Evolutionary conservation across 2,888 invertebrate species (phyloP).

Genomic region (Plusia festucae): DNA sequence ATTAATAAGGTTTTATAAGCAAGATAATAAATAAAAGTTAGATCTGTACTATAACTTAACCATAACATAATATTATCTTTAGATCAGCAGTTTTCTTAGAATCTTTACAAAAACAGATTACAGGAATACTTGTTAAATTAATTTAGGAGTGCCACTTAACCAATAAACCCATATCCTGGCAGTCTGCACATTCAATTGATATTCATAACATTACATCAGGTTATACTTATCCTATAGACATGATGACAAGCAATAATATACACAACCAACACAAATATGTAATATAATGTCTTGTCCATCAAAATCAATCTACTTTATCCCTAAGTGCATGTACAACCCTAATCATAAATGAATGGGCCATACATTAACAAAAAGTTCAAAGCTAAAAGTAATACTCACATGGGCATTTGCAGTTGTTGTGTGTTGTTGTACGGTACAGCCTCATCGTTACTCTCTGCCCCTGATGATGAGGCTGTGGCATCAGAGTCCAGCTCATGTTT

Average conservation of each 20-base stretch:
- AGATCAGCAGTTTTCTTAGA: neutral
- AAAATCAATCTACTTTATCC: neutral
- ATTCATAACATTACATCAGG: neutral
- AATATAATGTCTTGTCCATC: neutral
- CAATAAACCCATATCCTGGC: slow-evolving; percentile 42
- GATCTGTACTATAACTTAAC: neutral
- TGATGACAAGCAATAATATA: neutral
- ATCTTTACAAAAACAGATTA: slow-evolving; percentile 4
- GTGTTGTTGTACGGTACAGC: slow-evolving; percentile 94
- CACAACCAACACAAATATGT: neutral
- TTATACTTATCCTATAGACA: neutral
- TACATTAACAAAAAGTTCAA: neutral
- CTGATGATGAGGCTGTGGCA: slow-evolving; percentile 97
- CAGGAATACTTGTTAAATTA: slow-evolving; percentile 10
- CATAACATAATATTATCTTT: neutral
- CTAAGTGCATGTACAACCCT: neutral
- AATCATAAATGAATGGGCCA: neutral
- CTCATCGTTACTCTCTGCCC: slow-evolving; percentile 98
- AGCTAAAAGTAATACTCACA: slow-evolving; percentile 90
- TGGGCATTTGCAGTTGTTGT: slow-evolving; percentile 93
- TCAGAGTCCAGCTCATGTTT: slow-evolving; percentile 96
- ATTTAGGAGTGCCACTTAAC: slow-evolving; percentile 34
- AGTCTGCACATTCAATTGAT: slow-evolving; percentile 33
- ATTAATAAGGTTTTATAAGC: neutral
- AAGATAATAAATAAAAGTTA: neutral